phyloP scores from a whole-genome alignment of 2,113 vertebrate genomes.

The Falcunculus frontatus region DNA sequence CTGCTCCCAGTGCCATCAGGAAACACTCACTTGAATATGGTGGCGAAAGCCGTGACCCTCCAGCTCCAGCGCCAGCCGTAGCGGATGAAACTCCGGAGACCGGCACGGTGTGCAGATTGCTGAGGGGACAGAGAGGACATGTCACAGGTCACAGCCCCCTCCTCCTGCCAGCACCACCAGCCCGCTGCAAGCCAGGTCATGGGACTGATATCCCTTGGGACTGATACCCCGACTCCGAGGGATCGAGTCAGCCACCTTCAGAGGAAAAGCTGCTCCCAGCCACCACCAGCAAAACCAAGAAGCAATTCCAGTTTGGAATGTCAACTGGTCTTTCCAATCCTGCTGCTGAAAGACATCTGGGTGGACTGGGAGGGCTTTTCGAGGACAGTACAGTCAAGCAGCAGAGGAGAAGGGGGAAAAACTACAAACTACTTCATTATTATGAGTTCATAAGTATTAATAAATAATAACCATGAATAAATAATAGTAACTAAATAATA shows the following conservation, averaged over 20 bases:
- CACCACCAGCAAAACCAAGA: background rate
- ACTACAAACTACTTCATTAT: background rate
- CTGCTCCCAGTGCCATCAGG: background rate
- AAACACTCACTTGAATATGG: constrained; percentile 86
- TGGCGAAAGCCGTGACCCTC: constrained; percentile 84
- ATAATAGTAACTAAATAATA: background rate
- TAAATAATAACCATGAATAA: background rate
- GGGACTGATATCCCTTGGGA: background rate
- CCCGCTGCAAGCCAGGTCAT: accelerated
- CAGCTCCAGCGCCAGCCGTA: constrained; percentile 96
- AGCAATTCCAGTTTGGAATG: background rate
- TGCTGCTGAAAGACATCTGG: background rate
- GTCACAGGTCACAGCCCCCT: background rate
- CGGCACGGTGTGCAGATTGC: constrained; percentile 86
- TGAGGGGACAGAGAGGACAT: constrained; percentile 35
- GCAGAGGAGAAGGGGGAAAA: background rate
- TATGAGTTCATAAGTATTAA: background rate
- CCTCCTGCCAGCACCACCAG: background rate
- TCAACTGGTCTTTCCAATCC: background rate
- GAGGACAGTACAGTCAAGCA: background rate
- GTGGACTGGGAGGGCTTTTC: background rate
- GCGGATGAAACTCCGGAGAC: constrained; percentile 84
- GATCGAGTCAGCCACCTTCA: accelerated
- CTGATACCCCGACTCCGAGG: accelerated
- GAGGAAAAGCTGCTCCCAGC: background rate